Percentiles rank a stretch among this genome's conserved stretches.
Conservation (phyloP, 2,797 vertebrate species). For the Gymnothorax javanicus region DNA sequence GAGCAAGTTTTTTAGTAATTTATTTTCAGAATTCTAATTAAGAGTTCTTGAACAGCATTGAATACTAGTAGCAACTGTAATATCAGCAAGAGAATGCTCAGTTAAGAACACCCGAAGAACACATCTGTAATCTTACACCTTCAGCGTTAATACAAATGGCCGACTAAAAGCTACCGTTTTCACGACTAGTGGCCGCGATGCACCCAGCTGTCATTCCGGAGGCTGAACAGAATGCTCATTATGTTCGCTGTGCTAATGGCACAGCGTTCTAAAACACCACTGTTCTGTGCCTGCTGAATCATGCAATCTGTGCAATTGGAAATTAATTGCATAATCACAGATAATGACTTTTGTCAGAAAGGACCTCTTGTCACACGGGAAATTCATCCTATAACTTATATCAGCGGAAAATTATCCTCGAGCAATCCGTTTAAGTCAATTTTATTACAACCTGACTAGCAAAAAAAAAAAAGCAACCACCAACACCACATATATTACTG, state of each 20-base stretch:
- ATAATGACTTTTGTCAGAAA: constrained; percentile 24
- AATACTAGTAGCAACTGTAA: no score
- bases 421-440: background rate
- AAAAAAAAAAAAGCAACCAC: background rate
- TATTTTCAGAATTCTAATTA: no score
- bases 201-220: background rate
- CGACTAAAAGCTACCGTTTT: background rate
- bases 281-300: constrained; percentile 21
- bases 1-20: no score
- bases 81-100: no score
- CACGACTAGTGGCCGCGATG: background rate
- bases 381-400: background rate
- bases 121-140: no score
- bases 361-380: constrained; percentile 17
- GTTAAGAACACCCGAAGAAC: no score
- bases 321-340: constrained; percentile 31
- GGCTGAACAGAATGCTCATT: background rate
- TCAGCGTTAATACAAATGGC: background rate
- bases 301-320: constrained; percentile 30
- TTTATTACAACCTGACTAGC: background rate
- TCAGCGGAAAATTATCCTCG: constrained; percentile 14
- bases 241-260: background rate
- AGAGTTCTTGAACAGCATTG: no score
- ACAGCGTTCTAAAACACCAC: background rate
- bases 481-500: background rate